phyloP scores from a whole-genome alignment of 2,113 vertebrate genomes.

The Bubo blakistoni region DNA sequence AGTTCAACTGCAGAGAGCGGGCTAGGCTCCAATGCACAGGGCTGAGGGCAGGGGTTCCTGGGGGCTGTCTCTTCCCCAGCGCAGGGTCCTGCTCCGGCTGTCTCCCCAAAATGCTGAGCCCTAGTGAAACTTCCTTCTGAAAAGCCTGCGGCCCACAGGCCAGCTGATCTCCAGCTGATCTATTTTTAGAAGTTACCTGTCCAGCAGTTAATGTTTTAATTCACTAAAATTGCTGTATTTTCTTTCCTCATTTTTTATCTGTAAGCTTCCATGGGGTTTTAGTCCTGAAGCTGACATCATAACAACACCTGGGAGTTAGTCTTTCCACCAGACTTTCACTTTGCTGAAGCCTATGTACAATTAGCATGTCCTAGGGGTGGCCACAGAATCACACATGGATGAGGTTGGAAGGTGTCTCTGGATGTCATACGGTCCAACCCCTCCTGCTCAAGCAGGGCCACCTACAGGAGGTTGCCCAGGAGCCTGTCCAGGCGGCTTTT shows the following conservation, averaged over 20 bases:
- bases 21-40: background rate
- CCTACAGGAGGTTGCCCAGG: background rate
- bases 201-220: background rate
- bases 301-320: background rate
- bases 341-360: background rate
- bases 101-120: background rate
- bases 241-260: background rate
- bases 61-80: background rate
- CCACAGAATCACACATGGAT: too few species aligned
- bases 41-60: background rate
- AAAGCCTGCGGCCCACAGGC: background rate
- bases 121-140: background rate
- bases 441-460: background rate
- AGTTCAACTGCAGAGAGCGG: fast-evolving
- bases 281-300: background rate
- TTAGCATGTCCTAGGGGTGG: background rate
- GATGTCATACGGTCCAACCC: background rate
- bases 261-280: background rate
- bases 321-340: background rate
- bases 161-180: background rate
- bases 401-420: background rate
- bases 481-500: fast-evolving
- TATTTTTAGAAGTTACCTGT: background rate
- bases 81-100: background rate
- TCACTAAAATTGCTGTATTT: background rate